Base-by-base conservation (phyloP, 2,113 vertebrate genomes). In the Candoia aspera region DNA sequence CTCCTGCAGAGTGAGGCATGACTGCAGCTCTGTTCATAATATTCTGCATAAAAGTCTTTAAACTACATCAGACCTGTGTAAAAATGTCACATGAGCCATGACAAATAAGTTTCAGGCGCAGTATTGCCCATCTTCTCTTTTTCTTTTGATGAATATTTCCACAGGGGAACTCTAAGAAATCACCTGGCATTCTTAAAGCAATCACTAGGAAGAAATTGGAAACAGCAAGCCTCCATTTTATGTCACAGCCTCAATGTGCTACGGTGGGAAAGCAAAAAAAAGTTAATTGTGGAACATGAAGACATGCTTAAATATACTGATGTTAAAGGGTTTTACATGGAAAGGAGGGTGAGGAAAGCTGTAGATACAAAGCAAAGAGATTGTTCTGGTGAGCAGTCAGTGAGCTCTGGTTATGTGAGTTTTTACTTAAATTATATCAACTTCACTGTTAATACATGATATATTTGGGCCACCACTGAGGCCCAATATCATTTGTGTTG, bases 131-230 rank as follows among this genome's bases (percentile, higher is more conserved):
- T 2, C 85, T 58, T 42, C 26, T 54, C 83, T n/a, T 49, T 59
- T 55, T 68, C 89, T 91, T 89, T 86, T 84, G 91, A 55, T 15
- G 37, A 89, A 86, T 33, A 93, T 93, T 59, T 68, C 86, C 60
- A 85, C 83, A 53, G 87, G 79, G 85, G 26, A 86, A 88, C 62
- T 13, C 26, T 84, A 84, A 86, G 58, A 64, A 64, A 46, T 49
- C 17, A 73, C 37, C 79, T 37, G 54, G 10, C 23, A 26, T 91
- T 89, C 37, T 83, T 68, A 85, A 73, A 58, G 19, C 57, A 91
- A 79, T 59, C 73, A 49, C 21, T 37, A 46, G 26, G 10, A 58
- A 64, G 46, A 24, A 57, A 84, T 84, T 84, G 5, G 13, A 21
- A 42, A 0, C 33, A 23, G 4, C 19, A 73, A 11, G 10, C 42